Base-by-base conservation (phyloP, 2,797 vertebrate genomes). In the Ataeniobius toweri region DNA sequence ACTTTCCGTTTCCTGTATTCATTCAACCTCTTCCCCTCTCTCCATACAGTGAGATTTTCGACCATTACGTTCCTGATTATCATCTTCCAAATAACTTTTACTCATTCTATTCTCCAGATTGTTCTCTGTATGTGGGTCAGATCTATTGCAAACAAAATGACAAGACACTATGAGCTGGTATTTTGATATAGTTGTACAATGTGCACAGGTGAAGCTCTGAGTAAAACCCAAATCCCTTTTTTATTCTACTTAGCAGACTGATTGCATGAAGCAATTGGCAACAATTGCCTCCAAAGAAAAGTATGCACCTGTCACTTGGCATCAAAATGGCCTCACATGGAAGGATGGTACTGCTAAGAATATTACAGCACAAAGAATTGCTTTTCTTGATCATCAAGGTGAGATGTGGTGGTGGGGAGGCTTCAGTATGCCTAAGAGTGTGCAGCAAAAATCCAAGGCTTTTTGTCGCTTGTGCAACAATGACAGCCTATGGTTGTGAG, bases 251-350 rank as follows among this genome's bases (percentile, higher is more conserved):
- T 70, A 26, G 44, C 44, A 70, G 67, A 70, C 44, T 48, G 44
- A 70, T 70, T 70, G 67, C 44, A 70, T 70, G 44, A 70, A 70
- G 67, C n/a, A 70, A 70, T 70, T 70, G 46, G 67, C 44, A 70
- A 70, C 44, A 70, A 70, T 26, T 70, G 67, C 67, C 67, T 70
- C 44, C 24, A 48, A 69, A 70, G 41, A 69, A 46, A 69, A 26
- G 67, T 48, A 6, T 0, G n/a, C 67, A 70, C 67, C 44, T 70
- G 44, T 48, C 44, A 16, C 13, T 70, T 70, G 26, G 44, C 41
- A 70, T 48, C 44, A 18, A 70, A 48, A 70, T 46, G 67, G 44
- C 41, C 44, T 48, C 44, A 26, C 24, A 26, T 6, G 67, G 44
- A 46, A 69, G 41, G 67, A 69, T 46, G 67, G 24, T 46, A 26